Evolutionary conservation across 2,113 vertebrate genomes (phyloP), one percentile per base, ranked within the genome.

Genomic region (Channa argus): DNA sequence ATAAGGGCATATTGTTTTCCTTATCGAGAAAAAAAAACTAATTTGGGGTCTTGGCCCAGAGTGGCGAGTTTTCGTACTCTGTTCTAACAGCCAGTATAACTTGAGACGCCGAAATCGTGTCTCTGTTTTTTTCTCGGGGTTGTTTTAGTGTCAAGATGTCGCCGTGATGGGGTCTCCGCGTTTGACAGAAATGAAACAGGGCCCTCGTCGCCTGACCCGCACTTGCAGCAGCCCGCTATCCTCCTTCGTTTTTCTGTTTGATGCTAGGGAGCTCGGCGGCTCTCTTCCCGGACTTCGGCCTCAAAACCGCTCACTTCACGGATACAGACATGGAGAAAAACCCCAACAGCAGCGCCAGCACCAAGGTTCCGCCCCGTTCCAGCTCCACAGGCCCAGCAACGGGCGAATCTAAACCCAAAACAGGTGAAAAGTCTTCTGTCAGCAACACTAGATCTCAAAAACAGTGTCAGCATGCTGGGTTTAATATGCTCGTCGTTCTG

Each of bases 371-470:
- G 36, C 94, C 95, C 71, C 96, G 97, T 36, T 95, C 96, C 81
- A 94, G 95, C 83, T 98, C 97, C 41, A 91, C 96, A 74, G 97
- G 96, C 63, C 95, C 97, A 1, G 74, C 94, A 60, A 88, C 96
- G 44, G 93, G 93, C 78, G 97, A 99, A 54, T 96, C 96, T 97
- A 98, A 98, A 92, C 94, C 97, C 77, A 98, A 98, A 95, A 93
- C 95, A 94, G 97, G 97, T 98, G 81, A 94, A 89, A 4, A 24
- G 2, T 1, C 34, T 0, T 6, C 39, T 1, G 4, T 2, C 2
- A 39, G 58, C 43, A 1, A 5, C 6, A 37, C 0, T 8, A 13
- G 24, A 24, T 24, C 1, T 24, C 24, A 24, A 24, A 24, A 24
- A 24, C 24, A 24, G 24, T 24, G 24, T 24, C 24, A 24, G 24